Evolutionary conservation across 23 tunicate genomes (phyloP), one percentile per base, ranked within the genome.

Genomic region (Pegea sp.): DNA sequence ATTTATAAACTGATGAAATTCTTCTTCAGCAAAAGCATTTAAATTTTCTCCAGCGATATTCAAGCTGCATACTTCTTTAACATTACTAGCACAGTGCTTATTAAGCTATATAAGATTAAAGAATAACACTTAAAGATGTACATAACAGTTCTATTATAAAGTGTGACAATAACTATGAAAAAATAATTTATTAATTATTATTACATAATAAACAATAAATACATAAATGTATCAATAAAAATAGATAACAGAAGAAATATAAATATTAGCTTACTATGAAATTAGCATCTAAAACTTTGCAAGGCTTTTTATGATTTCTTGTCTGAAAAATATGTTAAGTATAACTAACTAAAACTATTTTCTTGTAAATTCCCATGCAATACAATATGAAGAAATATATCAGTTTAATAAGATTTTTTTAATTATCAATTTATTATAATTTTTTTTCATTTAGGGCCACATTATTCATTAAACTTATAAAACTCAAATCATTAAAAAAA

Each of bases 1-100:
- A 51, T 80, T 80, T 23, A 49, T 28, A 71, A 80, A 80, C 24
- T 71, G 30, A 24, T 60, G 42, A 7, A 80, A 71, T 21, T 80
- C 69, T 29, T 61, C 64, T 13, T 64, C 72, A 28, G 63, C 32
- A 7, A 53, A 66, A 61, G 29, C 33, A 21, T 80, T 67, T 24
- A 80, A 34, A 24, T 71, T 53, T 16, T 54, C 53, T 30, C 71
- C 93, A 29, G 63, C 8, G 28, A 80, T 63, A 49, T 72, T 80
- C 3, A 80, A 74, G 44, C 93, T 80, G 69, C 93, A 80, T 50
- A 80, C 29, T 57, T 80, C 93, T 18, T 51, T 31, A 13, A 70
- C 63, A 31, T 61, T 38, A 29, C 72, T 70, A 5, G 72, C 75
- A 51, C 62, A 80, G 50, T 80, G 93, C 31, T 69, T 54, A 53